phyloP scores from a whole-genome alignment of 2,113 vertebrate species.

The Aleadryas rufinucha region DNA sequence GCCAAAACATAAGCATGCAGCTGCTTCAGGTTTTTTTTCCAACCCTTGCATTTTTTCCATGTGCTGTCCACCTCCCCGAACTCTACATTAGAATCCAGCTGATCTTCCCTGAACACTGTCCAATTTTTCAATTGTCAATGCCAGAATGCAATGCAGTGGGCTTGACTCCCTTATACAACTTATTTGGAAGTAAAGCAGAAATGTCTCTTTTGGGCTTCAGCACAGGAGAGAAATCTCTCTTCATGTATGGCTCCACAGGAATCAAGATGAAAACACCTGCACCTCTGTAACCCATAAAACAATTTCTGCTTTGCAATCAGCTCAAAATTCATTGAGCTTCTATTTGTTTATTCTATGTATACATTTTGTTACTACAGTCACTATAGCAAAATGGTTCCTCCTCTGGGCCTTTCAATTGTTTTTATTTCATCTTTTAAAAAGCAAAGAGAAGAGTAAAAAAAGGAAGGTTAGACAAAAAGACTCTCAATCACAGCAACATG shows the following conservation, averaged over 20 bases:
- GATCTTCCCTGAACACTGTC: constrained; percentile 14
- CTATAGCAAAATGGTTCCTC: background rate
- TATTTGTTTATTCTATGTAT: background rate
- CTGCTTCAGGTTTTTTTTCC: constrained; percentile 9
- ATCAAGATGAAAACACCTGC: background rate
- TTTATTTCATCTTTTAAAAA: background rate
- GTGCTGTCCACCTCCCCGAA: background rate
- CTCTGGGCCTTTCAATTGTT: background rate
- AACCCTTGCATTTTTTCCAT: constrained; percentile 13
- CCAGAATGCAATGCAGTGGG: background rate
- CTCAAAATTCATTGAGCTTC: background rate
- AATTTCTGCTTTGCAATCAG: background rate
- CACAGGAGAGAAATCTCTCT: background rate
- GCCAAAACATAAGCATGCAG: constrained; percentile 19
- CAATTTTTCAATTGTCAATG: background rate
- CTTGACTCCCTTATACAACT: background rate
- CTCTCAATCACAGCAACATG: background rate
- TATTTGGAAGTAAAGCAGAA: background rate
- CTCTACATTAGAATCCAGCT: background rate
- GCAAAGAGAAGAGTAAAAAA: background rate
- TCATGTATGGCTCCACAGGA: background rate
- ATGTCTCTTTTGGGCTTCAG: background rate
- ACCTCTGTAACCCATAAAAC: background rate
- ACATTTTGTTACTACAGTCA: background rate
- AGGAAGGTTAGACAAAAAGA: background rate